Percentiles rank a stretch among this genome's conserved stretches.
phyloP scores from a whole-genome alignment of 2,888 invertebrate genomes.

The Rhamnusium bicolor region DNA sequence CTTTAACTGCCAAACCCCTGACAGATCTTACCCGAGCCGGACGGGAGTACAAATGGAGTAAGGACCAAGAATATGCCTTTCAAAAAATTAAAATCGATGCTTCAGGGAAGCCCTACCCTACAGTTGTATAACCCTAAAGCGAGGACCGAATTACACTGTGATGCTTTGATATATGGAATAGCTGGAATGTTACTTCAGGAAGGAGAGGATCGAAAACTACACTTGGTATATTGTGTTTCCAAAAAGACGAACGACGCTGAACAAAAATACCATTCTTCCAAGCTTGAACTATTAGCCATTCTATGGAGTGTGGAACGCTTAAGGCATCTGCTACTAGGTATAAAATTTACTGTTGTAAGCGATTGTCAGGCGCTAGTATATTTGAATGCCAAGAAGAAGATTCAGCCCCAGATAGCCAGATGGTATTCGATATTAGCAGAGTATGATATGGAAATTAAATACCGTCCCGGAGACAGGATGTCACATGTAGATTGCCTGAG shows the following conservation, averaged over 20 bases:
- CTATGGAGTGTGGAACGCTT: slow-evolving; percentile 53
- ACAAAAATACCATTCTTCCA: slow-evolving; percentile 52
- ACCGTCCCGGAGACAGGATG: slow-evolving; percentile 52
- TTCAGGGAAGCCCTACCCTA: slow-evolving; percentile 36
- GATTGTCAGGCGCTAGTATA: slow-evolving; percentile 57
- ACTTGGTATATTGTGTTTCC: slow-evolving; percentile 54
- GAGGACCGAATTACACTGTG: slow-evolving; percentile 47
- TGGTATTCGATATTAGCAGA: slow-evolving; percentile 52
- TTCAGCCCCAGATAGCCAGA: slow-evolving; percentile 52
- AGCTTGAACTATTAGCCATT: slow-evolving; percentile 54
- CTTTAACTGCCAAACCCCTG: slow-evolving; percentile 55
- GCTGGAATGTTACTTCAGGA: slow-evolving; percentile 57
- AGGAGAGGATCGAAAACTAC: slow-evolving; percentile 46
- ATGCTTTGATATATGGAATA: slow-evolving; percentile 47
- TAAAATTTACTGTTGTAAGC: slow-evolving; percentile 39
- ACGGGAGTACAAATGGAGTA: slow-evolving; percentile 42
- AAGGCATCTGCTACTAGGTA: slow-evolving; percentile 48
- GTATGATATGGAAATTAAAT: slow-evolving; percentile 49
- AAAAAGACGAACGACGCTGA: slow-evolving; percentile 53
- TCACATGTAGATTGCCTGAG: slow-evolving; percentile 53
- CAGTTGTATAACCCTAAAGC: slow-evolving; percentile 43
- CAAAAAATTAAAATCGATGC: slow-evolving; percentile 34
- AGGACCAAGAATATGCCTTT: slow-evolving; percentile 33
- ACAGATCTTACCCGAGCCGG: slow-evolving; percentile 52
- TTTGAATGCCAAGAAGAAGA: slow-evolving; percentile 52